These are phyloP conservation scores for Tricholauxania praeusta DNA, from an alignment of 2,888 invertebrate genomes.

Conservation along the genomic window DNA sequence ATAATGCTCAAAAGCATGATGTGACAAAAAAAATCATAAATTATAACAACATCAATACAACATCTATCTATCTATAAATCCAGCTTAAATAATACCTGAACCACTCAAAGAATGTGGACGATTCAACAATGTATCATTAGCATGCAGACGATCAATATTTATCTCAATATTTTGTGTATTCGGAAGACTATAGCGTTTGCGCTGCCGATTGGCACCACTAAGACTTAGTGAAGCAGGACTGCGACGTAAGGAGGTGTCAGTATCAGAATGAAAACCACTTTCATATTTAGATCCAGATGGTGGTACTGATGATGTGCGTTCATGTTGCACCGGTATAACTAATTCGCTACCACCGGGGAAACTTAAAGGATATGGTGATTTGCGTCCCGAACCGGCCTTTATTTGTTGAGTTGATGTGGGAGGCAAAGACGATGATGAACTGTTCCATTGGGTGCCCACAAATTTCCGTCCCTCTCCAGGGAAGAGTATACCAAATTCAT, in stretches of 20 bases:
- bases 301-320: constrained; percentile 65
- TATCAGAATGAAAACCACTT: constrained; percentile 60
- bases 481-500: constrained; percentile 80
- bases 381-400: constrained; percentile 44
- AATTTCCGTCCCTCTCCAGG: constrained; percentile 75
- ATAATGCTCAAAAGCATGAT: constrained; percentile 23
- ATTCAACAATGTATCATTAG: constrained; percentile 56
- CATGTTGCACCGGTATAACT: constrained; percentile 77
- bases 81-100: constrained; percentile 50
- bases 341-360: constrained; percentile 70
- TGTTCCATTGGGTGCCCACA: constrained; percentile 64
- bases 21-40: constrained; percentile 47
- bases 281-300: constrained; percentile 19
- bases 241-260: constrained; percentile 47
- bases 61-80: background rate
- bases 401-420: constrained; percentile 19
- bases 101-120: constrained; percentile 52
- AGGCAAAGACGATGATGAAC: constrained; percentile 46
- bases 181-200: constrained; percentile 68
- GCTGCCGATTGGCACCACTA: constrained; percentile 46
- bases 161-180: constrained; percentile 62
- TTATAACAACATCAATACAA: background rate
- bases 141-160: constrained; percentile 65
- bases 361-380: constrained; percentile 68
- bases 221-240: constrained; percentile 35